These are phyloP conservation scores for Eupithecia subfuscata DNA, from an alignment of 2,888 invertebrate genomes.

Conservation along the genomic window DNA sequence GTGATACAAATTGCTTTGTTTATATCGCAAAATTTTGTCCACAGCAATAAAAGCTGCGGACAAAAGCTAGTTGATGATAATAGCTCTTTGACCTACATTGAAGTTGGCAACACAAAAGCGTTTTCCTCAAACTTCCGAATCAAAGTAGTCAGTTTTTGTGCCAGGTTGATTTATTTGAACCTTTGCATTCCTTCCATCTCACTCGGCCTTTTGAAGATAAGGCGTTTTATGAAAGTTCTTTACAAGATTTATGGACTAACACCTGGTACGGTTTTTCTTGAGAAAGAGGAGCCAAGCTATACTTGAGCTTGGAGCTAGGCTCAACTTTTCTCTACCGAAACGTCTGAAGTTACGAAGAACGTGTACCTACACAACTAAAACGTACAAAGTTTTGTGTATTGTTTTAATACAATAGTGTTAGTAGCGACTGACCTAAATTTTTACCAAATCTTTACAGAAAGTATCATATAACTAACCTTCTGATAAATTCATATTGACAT, in stretches of 20 bases:
- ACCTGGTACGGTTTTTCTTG: slow-evolving; percentile 16
- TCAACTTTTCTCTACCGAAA: neutral
- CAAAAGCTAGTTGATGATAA: slow-evolving; percentile 6
- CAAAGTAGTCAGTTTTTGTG: slow-evolving; percentile 48
- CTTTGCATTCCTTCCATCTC: slow-evolving; percentile 55
- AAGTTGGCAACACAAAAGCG: slow-evolving; percentile 32
- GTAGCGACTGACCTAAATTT: no score
- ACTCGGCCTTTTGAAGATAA: slow-evolving; percentile 41
- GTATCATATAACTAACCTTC: neutral
- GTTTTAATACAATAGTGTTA: no score
- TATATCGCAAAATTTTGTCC: neutral
- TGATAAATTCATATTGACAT: neutral
- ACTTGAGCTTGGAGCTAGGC: no score
- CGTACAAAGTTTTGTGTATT: no score
- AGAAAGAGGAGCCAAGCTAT: slow-evolving; percentile 4
- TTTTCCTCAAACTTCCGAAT: slow-evolving; percentile 39
- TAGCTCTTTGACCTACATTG: slow-evolving; percentile 22
- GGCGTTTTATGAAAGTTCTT: slow-evolving; percentile 6
- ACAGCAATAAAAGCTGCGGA: neutral
- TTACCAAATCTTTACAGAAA: neutral
- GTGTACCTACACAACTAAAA: neutral
- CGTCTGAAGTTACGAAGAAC: neutral
- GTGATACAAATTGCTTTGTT: neutral
- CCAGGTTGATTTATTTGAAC: slow-evolving; percentile 61
- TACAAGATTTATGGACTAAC: slow-evolving; percentile 18